Evolutionary conservation across 2,797 vertebrate genomes (phyloP).

Genomic region (Chiloscyllium punctatum): DNA sequence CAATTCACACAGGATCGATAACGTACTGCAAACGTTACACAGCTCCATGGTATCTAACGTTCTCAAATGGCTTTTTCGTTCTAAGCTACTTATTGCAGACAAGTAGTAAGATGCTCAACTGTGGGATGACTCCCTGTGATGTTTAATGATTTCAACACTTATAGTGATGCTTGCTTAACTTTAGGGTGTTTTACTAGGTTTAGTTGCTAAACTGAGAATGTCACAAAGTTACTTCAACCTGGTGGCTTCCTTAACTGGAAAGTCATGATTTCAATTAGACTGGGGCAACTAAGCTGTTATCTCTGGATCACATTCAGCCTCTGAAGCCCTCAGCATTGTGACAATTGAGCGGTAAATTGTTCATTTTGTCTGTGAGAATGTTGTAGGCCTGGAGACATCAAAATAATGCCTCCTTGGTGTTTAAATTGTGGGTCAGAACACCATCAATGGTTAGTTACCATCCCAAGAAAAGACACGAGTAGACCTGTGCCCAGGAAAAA

Average conservation of each 20-base stretch:
- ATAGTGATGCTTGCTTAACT: neutral
- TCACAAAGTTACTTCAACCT: neutral
- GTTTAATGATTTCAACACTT: neutral
- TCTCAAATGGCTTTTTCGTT: neutral
- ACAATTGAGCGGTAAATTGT: neutral
- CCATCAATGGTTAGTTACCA: neutral
- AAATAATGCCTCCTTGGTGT: neutral
- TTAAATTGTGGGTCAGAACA: neutral
- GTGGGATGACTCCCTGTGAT: neutral
- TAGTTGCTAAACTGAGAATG: neutral
- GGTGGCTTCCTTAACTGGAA: neutral
- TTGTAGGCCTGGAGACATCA: neutral
- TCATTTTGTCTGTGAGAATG: neutral
- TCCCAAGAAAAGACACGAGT: neutral
- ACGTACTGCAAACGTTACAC: neutral
- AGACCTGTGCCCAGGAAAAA: neutral
- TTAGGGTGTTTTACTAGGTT: neutral
- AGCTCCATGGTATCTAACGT: neutral
- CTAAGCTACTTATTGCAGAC: neutral
- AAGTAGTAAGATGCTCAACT: neutral
- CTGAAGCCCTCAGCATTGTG: neutral
- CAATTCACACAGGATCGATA: neutral
- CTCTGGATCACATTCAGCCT: neutral
- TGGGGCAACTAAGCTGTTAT: neutral
- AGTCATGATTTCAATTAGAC: neutral